Base-by-base conservation (phyloP, 2,797 vertebrate genomes). In the Sebastes kiyomatsui region DNA sequence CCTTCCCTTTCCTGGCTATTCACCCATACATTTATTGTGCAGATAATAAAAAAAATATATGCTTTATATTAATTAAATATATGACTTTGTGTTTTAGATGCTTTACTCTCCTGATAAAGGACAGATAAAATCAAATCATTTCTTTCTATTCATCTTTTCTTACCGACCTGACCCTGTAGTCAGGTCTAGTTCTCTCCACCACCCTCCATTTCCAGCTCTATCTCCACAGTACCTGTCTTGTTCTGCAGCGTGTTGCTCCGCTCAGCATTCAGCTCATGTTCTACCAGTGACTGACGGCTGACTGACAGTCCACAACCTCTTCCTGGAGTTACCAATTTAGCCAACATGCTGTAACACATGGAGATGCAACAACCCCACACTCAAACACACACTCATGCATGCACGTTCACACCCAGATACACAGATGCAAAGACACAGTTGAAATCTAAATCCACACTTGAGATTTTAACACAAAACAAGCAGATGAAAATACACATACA, bases 221-320 rank as follows among this genome's bases (percentile, higher is more conserved):
- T 35, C 46, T 81, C 22, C 46, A 20, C 33, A 52, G n/a, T n/a
- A 54, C 56, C 30, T 38, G 62, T 60, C 35, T 67, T 6, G 18
- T 72, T 77, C 56, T 64, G 76, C 23, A 58, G 70, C 10, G 7
- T 67, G 56, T 74, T 66, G n/a, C 70, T 72, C 59, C 42, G 74
- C 55, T 69, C 59, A 22, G 42, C 30, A 66, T 83, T 82, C 84
- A 65, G 46, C 16, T 82, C 67, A 7, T 68, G 73, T 77, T 79
- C 67, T 33, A 23, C 71, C n/a, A n/a, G 72, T 71, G 23, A 67
- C 66, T 69, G 86, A 89, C 67, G 8, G 79, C 80, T 88, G 86
- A 85, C 72, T 84, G 89, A 87, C 83, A 78, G 70, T 20, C 72
- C 33, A 38, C 80, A 79, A 12, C 67, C 75, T 28, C 61, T 81